Evolutionary conservation across 2,797 vertebrate species (phyloP).

Genomic region (Chromobotia macracanthus): DNA sequence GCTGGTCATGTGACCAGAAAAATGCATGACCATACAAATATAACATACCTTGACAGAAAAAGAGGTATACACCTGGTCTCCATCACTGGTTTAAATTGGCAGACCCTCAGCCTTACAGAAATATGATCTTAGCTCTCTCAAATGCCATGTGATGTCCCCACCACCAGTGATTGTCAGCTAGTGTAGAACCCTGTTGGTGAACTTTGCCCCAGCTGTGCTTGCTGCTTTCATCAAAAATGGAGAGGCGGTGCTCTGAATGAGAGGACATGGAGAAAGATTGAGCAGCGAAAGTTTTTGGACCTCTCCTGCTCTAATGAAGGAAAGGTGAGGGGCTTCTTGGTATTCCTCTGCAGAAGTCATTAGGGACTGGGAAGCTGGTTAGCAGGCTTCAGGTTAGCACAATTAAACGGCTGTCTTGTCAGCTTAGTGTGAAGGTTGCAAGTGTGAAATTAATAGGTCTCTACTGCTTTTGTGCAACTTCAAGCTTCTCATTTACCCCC

Average conservation of each 20-base stretch:
- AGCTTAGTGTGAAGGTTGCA: slow-evolving; percentile 71
- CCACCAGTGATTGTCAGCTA: slow-evolving; percentile 10
- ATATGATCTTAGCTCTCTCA: neutral
- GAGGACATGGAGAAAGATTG: slow-evolving; percentile 12
- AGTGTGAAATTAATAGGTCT: slow-evolving; percentile 70
- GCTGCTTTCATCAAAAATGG: slow-evolving; percentile 8
- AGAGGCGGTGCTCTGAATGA: neutral
- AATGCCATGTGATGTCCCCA: neutral
- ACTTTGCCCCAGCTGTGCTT: neutral
- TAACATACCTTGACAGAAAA: neutral
- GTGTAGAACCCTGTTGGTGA: neutral
- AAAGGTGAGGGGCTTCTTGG: slow-evolving; percentile 62
- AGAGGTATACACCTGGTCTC: neutral
- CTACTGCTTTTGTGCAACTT: slow-evolving; percentile 62
- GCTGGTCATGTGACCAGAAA: neutral
- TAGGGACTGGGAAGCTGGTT: slow-evolving; percentile 55
- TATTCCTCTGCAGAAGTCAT: slow-evolving; percentile 63
- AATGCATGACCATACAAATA: neutral
- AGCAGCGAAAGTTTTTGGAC: slow-evolving; percentile 1
- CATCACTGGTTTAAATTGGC: neutral
- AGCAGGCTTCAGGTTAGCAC: slow-evolving; percentile 64
- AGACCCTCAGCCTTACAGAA: neutral
- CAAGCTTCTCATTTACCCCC: slow-evolving; percentile 59
- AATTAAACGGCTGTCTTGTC: slow-evolving; percentile 75
- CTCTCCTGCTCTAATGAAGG: slow-evolving; percentile 64